Percentiles rank a stretch among this genome's conserved stretches.
Conservation (phyloP, 1,140 invertebrate species). For the Pantala flavescens region DNA sequence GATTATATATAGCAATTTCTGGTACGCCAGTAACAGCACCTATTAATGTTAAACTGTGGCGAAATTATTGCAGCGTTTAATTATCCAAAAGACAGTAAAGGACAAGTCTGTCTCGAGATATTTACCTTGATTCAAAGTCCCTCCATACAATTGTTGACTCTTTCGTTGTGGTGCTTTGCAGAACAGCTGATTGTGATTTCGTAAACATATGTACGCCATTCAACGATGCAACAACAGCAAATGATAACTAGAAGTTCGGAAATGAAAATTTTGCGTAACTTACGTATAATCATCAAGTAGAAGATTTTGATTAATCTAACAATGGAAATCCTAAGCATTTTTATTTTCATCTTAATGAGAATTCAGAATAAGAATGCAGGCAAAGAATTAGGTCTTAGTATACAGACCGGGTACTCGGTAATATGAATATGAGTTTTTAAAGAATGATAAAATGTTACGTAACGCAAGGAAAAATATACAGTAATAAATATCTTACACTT, state of each 20-base stretch:
- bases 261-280: too few relatives aligned
- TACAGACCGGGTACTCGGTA: background rate
- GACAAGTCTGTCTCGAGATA: background rate
- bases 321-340: background rate
- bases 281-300: conserved; percentile 18
- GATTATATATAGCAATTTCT: conserved; percentile 45
- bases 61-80: conserved; percentile 13
- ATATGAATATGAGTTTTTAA: background rate
- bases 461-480: background rate
- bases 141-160: conserved; percentile 65
- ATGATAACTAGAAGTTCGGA: conserved; percentile 52
- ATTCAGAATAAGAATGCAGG: background rate
- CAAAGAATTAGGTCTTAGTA: background rate
- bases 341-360: background rate
- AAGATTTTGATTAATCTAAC: conserved; percentile 15
- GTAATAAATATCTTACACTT: conserved; percentile 37
- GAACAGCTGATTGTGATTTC: conserved; percentile 53
- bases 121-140: conserved; percentile 53
- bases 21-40: conserved; percentile 52
- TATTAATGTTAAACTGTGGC: conserved; percentile 50
- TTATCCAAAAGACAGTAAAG: too few relatives aligned
- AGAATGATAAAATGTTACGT: background rate
- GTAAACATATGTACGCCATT: conserved; percentile 79
- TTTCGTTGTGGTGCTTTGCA: conserved; percentile 52
- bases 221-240: conserved; percentile 65